These are phyloP conservation scores for Dascyllus trimaculatus DNA, from an alignment of 2,113 vertebrate genomes.

Conservation along the genomic window DNA sequence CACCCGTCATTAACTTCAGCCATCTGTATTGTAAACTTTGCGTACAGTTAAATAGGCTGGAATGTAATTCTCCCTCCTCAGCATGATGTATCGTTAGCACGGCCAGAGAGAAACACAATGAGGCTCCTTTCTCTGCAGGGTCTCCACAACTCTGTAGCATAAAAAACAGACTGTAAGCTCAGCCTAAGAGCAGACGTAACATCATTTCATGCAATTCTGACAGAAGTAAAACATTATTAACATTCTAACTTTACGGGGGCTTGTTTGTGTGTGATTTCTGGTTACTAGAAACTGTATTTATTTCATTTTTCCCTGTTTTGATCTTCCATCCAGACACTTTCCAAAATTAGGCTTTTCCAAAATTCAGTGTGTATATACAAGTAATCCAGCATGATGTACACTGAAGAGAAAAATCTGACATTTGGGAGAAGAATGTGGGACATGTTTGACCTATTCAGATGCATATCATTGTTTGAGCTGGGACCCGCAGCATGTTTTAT, in stretches of 20 bases:
- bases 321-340: no score
- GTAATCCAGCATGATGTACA: no score
- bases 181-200: neutral
- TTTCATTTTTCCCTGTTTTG: no score
- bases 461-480: neutral
- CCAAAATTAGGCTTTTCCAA: no score
- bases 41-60: conserved; percentile 17
- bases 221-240: neutral
- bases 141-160: conserved; percentile 1
- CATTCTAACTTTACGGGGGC: neutral
- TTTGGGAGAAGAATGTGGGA: neutral
- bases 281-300: no score
- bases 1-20: conserved; percentile 26
- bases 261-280: no score
- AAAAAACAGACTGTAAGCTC: neutral
- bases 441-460: conserved; percentile 20
- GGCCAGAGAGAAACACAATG: conserved; percentile 5
- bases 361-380: no score
- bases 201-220: neutral
- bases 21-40: conserved; percentile 28
- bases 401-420: no score
- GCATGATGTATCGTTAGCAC: conserved; percentile 17
- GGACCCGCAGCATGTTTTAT: conserved; percentile 3
- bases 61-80: conserved; percentile 21
- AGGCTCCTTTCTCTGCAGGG: neutral